phyloP scores from a whole-genome alignment of 2,888 invertebrate genomes.

The Tenthredo distinguenda region DNA sequence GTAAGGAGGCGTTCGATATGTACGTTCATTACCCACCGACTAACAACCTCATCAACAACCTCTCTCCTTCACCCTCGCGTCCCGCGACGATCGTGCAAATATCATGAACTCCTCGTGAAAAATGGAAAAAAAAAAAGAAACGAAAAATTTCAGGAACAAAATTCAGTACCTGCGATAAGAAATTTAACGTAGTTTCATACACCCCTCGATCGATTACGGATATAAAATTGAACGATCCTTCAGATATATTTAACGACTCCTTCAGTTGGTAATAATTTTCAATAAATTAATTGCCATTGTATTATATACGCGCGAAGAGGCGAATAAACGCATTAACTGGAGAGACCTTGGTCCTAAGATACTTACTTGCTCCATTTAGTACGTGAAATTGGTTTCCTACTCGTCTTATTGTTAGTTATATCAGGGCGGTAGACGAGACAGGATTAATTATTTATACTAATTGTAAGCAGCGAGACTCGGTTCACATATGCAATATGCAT shows the following conservation, averaged over 20 bases:
- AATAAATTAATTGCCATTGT: not conserved
- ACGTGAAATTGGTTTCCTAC: not conserved
- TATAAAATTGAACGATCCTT: not conserved
- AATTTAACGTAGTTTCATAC: not conserved
- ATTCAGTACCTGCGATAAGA: not conserved
- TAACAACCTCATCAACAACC: slow-evolving; percentile 46
- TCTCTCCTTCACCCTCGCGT: not conserved
- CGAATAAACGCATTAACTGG: not conserved
- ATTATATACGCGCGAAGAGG: not conserved
- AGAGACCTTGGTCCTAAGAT: too few relatives aligned
- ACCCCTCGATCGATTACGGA: not conserved
- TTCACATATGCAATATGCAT: not conserved
- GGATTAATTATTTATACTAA: not conserved
- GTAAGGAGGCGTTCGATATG: slow-evolving; percentile 9
- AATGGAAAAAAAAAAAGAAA: not conserved
- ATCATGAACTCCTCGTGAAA: not conserved
- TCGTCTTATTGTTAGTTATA: not conserved
- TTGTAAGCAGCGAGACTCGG: not conserved
- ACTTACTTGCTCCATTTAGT: not conserved
- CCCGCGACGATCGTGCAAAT: not conserved
- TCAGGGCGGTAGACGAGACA: not conserved
- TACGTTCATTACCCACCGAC: slow-evolving; percentile 34
- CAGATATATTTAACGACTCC: not conserved
- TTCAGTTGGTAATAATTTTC: not conserved
- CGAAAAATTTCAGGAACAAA: not conserved